Evolutionary conservation across 2,888 invertebrate species (phyloP).

Genomic region (Trypoxylon attenuatum): DNA sequence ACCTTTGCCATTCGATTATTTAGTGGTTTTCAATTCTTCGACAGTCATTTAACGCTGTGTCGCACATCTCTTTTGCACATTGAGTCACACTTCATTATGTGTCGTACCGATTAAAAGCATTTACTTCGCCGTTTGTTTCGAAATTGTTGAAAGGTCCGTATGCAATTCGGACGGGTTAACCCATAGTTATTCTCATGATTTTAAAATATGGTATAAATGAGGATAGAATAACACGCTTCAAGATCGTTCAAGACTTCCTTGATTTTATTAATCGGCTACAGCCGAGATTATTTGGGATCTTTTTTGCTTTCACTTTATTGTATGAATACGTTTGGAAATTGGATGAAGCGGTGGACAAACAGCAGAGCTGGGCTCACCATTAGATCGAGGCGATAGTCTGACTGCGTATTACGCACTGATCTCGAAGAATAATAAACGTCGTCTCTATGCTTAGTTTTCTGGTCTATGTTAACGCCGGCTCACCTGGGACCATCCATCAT

Average conservation of each 20-base stretch:
- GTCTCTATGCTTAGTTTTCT: constrained; percentile 36
- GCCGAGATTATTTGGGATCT: constrained; percentile 6
- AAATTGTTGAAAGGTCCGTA: no score
- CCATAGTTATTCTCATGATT: constrained; percentile 1
- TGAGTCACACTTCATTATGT: constrained; percentile 26
- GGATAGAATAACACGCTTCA: constrained; percentile 17
- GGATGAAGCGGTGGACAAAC: constrained; percentile 38
- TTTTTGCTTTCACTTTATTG: constrained; percentile 25
- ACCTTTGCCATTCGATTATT: constrained; percentile 15
- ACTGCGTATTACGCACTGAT: constrained; percentile 36
- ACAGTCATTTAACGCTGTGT: constrained; percentile 11
- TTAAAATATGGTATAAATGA: constrained; percentile 12
- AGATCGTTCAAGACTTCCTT: neutral
- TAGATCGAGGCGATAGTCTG: constrained; percentile 40
- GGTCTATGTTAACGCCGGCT: constrained; percentile 63
- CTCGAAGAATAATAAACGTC: constrained; percentile 38
- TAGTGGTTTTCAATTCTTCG: constrained; percentile 19
- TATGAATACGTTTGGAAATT: constrained; percentile 9
- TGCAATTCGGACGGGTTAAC: neutral
- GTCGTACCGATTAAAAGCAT: neutral
- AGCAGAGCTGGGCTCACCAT: constrained; percentile 30
- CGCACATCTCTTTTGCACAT: constrained; percentile 37
- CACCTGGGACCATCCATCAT: constrained; percentile 74
- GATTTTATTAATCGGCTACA: constrained; percentile 12
- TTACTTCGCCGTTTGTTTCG: neutral